Base-by-base conservation (phyloP, 1,140 invertebrate genomes). In the Augochlora pura region DNA sequence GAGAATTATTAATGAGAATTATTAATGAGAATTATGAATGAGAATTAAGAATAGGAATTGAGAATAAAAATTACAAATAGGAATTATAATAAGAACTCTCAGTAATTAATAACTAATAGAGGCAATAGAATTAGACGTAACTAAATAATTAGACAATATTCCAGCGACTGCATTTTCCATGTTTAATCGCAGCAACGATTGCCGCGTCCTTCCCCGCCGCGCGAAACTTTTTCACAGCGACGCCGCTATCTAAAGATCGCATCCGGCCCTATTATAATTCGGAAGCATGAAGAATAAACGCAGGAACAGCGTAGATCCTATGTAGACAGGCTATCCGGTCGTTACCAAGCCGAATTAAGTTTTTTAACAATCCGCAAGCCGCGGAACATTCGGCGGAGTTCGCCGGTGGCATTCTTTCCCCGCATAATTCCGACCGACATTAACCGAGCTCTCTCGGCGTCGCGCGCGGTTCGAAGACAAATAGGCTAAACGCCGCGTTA, bases 271-370 rank as follows among this genome's bases (percentile, higher is more conserved):
- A 46, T 67, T 75, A 52, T 38, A 46, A 69, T 23, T 10, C 14
- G 18, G 39, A 60, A 68, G 4, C n/a, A 3, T 62, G 16, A 25
- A 70, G 62, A 70, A 49, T 38, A 38, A 66, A 75, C 39, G 27
- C 16, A 27, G 49, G 7, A 25, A 9, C 25, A 70, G 25, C 67
- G 57, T 52, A 46, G 6, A 57, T n/a, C 38, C 25, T 0, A 8
- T 16, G 6, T 63, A 46, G 25, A 9, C 9, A 7, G n/a, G 16
- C 1, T 39, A 63, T n/a, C 27, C 52, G 27, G 18, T 49, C 21
- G 27, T 71, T 77, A 77, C 54, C 63, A 49, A 12, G n/a, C 23
- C 21, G 39, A 77, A 77, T 77, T 77, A 23, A 71, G 71, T 77
- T 63, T 71, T 77, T 63, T 63, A 57, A 71, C 70, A 54, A 77